A percentile compares a stretch with the other conserved stretches of the same genome.
Conservation (phyloP, 1,140 invertebrate genomes). For the Magallana ariakensis region DNA sequence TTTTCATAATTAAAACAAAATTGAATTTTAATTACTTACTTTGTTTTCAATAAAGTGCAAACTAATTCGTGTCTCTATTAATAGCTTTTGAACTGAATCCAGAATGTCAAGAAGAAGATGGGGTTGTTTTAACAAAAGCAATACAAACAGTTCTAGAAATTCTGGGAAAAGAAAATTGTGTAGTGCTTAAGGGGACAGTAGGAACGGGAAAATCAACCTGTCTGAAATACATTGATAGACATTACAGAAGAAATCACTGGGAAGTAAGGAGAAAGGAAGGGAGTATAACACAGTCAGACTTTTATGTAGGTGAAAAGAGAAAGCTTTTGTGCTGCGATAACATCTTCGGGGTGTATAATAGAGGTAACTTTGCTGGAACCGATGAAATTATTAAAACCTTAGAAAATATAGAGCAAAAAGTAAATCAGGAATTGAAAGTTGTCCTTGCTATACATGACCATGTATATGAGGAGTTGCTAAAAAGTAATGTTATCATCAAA, state of each 20-base stretch:
- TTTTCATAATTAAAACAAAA: too few relatives aligned
- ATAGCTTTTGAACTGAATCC: not conserved
- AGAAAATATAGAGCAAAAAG: not conserved
- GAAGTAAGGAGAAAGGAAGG: not conserved
- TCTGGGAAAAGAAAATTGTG: not conserved
- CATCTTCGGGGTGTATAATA: not conserved
- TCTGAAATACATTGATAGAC: not conserved
- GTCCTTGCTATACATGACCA: not conserved
- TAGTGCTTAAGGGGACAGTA: not conserved
- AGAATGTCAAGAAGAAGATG: not conserved
- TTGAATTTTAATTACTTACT: too few relatives aligned
- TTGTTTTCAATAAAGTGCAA: too few relatives aligned
- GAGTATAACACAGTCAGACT: not conserved
- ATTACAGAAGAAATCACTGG: not conserved
- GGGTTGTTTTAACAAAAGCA: not conserved
- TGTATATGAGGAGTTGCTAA: not conserved
- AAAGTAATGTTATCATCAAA: not conserved
- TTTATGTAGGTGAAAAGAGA: not conserved
- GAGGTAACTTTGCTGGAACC: not conserved
- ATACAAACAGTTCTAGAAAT: not conserved
- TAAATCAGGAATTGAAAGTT: not conserved
- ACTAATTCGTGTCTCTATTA: not conserved
- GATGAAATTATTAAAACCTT: not conserved
- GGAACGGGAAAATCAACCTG: not conserved
- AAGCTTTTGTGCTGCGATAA: not conserved